Conservation (phyloP, 2,113 vertebrate species). For the Equus quagga region DNA sequence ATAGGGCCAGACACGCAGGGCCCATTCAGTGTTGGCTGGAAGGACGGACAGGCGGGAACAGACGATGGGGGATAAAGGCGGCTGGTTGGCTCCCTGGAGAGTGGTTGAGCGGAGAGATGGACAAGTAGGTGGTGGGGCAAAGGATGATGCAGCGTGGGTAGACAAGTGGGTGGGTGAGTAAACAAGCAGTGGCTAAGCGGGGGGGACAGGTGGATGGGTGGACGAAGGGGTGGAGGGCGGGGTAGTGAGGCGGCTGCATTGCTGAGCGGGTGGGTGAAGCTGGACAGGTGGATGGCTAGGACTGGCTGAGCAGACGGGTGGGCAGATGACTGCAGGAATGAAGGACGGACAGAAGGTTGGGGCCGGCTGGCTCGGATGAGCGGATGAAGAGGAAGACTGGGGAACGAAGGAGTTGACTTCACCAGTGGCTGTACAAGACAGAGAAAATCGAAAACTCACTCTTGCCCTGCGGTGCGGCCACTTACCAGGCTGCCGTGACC, state of each 20-base stretch:
- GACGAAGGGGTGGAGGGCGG: background rate
- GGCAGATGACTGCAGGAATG: background rate
- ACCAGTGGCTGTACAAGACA: background rate
- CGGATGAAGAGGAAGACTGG: background rate
- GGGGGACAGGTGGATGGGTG: background rate
- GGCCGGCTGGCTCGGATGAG: background rate
- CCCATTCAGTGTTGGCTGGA: fast-evolving
- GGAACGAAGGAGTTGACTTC: background rate
- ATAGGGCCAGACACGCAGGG: background rate
- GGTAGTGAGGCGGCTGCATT: too few species aligned
- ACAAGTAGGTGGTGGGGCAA: background rate
- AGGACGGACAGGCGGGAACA: background rate
- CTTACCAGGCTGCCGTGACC: constrained; percentile 67
- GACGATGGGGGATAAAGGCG: fast-evolving
- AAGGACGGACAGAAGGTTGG: fast-evolving
- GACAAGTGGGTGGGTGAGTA: too few species aligned
- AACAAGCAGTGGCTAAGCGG: background rate
- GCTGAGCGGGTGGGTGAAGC: fast-evolving
- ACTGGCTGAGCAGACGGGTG: background rate
- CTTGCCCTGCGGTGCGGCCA: constrained; percentile 37
- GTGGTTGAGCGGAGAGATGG: background rate
- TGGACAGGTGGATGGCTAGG: too few species aligned
- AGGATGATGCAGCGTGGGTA: background rate
- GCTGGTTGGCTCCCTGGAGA: background rate
- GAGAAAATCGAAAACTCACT: background rate